These are phyloP conservation scores for Sitophilus oryzae DNA, from an alignment of 1,140 invertebrate species.

Conservation along the genomic window DNA sequence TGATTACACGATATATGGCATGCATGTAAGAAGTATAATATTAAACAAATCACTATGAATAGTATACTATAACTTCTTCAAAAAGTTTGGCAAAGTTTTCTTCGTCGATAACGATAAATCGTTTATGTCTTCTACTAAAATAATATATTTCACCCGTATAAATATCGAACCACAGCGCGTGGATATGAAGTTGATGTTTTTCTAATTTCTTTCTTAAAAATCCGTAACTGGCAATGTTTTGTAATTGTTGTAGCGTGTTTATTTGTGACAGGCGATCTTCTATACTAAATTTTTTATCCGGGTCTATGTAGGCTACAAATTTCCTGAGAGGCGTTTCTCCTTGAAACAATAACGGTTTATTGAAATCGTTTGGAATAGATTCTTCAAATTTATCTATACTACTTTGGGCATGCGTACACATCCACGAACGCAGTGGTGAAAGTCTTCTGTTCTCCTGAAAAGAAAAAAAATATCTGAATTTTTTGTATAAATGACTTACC, in stretches of 20 bases:
- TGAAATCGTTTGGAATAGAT: constrained; percentile 61
- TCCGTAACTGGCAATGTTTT: constrained; percentile 91
- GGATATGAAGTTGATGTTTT: constrained; percentile 77
- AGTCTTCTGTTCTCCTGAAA: constrained; percentile 69
- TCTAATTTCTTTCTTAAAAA: constrained; percentile 81
- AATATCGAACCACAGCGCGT: constrained; percentile 96
- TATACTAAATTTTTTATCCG: constrained; percentile 79
- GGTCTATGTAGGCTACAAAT: constrained; percentile 92
- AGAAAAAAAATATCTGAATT: not conserved
- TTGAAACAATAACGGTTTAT: constrained; percentile 74
- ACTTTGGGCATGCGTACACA: constrained; percentile 76
- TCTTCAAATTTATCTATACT: constrained; percentile 80
- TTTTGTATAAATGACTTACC: no score
- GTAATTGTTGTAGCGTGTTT: constrained; percentile 88
- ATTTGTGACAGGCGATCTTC: constrained; percentile 94
- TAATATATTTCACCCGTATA: constrained; percentile 94
- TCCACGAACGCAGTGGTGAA: constrained; percentile 86
- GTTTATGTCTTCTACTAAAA: constrained; percentile 78
- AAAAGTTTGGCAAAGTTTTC: constrained; percentile 65
- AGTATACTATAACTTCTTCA: constrained; percentile 72
- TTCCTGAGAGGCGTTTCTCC: constrained; percentile 78
- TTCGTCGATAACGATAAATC: constrained; percentile 81
- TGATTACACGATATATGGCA: no score
- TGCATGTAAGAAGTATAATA: no score
- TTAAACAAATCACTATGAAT: no score